Evolutionary conservation across 1,140 invertebrate species (phyloP).

Genomic region (Leptopilina clavipes): DNA sequence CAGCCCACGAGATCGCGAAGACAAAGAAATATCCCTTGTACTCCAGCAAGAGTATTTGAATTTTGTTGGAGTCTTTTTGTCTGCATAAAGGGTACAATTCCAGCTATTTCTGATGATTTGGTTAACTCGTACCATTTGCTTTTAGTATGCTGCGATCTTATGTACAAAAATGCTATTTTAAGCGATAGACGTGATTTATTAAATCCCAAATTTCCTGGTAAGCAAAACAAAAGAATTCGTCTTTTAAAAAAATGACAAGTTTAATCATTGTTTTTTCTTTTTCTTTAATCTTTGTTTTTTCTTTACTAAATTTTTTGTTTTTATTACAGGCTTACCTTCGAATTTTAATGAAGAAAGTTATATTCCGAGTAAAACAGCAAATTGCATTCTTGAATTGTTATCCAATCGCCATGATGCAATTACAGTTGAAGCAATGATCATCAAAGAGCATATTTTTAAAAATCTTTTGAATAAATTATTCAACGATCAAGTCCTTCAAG

Average conservation of each 20-base stretch:
- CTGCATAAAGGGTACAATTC: slow-evolving; percentile 90
- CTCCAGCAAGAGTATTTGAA: slow-evolving; percentile 90
- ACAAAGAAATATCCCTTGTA: slow-evolving; percentile 84
- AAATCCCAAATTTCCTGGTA: slow-evolving; percentile 89
- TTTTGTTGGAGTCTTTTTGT: slow-evolving; percentile 96
- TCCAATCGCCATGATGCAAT: slow-evolving; percentile 89
- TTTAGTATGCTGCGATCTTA: slow-evolving; percentile 91
- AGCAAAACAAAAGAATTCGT: too few species aligned
- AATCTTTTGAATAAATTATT: slow-evolving; percentile 88
- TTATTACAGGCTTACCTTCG: slow-evolving; percentile 79
- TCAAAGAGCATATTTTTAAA: slow-evolving; percentile 93
- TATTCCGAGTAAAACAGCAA: slow-evolving; percentile 77
- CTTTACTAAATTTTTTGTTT: too few species aligned
- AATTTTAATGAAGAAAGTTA: slow-evolving; percentile 83
- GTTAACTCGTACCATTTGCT: slow-evolving; percentile 96
- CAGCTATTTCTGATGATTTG: slow-evolving; percentile 90
- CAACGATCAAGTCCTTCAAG: slow-evolving; percentile 82
- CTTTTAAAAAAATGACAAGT: too few species aligned
- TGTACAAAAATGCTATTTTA: slow-evolving; percentile 90
- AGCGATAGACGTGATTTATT: slow-evolving; percentile 88
- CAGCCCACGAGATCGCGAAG: slow-evolving; percentile 78
- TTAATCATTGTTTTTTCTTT: too few species aligned
- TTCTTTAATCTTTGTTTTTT: too few species aligned
- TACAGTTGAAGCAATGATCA: slow-evolving; percentile 89
- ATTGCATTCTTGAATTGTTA: slow-evolving; percentile 89